phyloP scores from a whole-genome alignment of 1,140 invertebrate species.

The Vanessa atalanta region DNA sequence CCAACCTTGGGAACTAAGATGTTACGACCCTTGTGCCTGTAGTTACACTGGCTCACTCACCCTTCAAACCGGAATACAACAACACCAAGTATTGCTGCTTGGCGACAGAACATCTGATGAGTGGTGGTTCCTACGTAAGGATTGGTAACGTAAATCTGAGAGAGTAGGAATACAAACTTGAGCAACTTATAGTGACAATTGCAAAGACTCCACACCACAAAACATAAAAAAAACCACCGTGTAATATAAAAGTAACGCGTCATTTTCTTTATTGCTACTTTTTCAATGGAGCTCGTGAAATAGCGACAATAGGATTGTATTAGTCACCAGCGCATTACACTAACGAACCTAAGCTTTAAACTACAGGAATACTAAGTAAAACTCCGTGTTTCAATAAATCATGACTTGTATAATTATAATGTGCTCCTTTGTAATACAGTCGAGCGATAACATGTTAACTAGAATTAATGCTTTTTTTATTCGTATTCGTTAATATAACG shows the following conservation, averaged over 20 bases:
- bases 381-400: not conserved
- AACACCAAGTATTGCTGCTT: no score
- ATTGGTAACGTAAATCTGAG: no score
- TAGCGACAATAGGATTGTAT: slow-evolving; percentile 16
- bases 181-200: no score
- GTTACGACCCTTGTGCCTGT: no score
- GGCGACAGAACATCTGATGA: no score
- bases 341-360: slow-evolving; percentile 3
- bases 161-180: no score
- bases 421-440: not conserved
- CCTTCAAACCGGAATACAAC: no score
- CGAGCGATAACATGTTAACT: slow-evolving; percentile 1
- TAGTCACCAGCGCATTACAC: slow-evolving; percentile 13
- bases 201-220: no score
- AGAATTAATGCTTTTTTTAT: slow-evolving; percentile 12
- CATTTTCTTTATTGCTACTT: slow-evolving; percentile 7
- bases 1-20: no score
- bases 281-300: slow-evolving; percentile 14
- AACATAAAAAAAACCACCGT: no score
- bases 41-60: no score
- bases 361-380: slow-evolving; percentile 1
- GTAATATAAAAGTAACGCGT: not conserved
- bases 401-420: slow-evolving; percentile 5
- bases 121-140: no score
- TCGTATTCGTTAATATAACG: slow-evolving; percentile 1